phyloP scores from a whole-genome alignment of 64 coral and sea anemone species.

The Dendronephthya gigantea region DNA sequence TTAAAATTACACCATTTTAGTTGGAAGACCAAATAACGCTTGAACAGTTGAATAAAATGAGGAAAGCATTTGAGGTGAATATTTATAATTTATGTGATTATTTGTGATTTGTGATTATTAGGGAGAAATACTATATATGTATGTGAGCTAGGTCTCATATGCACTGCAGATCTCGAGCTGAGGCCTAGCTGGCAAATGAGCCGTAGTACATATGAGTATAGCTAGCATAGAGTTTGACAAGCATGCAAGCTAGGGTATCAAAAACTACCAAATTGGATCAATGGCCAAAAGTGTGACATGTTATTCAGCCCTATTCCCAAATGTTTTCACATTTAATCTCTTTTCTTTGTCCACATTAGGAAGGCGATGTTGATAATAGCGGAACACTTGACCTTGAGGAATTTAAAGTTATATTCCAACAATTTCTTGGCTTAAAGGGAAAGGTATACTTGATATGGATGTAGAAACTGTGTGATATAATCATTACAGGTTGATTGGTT shows the following conservation, averaged over 20 bases:
- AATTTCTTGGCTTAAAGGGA: conserved; percentile 69
- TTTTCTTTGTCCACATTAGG: conserved; percentile 28
- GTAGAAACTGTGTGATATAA: too few species aligned
- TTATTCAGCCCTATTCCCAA: neutral
- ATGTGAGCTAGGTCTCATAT: too few species aligned
- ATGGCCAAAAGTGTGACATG: too few species aligned
- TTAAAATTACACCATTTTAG: conserved; percentile 16
- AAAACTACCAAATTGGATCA: too few species aligned
- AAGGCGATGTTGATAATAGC: conserved; percentile 80
- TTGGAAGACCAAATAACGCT: conserved; percentile 91
- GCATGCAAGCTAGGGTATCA: too few species aligned
- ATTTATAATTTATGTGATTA: too few species aligned
- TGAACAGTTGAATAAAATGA: conserved; percentile 87
- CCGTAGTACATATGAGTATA: too few species aligned
- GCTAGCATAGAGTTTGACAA: too few species aligned
- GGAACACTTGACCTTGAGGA: conserved; percentile 86
- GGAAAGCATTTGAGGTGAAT: conserved; percentile 88
- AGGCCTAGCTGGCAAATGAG: too few species aligned
- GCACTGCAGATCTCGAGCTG: too few species aligned
- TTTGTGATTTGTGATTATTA: neutral
- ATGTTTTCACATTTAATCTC: neutral
- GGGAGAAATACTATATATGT: neutral
- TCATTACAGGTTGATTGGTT: too few species aligned
- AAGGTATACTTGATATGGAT: conserved; percentile 37
- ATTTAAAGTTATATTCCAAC: conserved; percentile 69